Base-by-base conservation (phyloP, 2,113 vertebrate species). In the Prionailurus bengalensis region DNA sequence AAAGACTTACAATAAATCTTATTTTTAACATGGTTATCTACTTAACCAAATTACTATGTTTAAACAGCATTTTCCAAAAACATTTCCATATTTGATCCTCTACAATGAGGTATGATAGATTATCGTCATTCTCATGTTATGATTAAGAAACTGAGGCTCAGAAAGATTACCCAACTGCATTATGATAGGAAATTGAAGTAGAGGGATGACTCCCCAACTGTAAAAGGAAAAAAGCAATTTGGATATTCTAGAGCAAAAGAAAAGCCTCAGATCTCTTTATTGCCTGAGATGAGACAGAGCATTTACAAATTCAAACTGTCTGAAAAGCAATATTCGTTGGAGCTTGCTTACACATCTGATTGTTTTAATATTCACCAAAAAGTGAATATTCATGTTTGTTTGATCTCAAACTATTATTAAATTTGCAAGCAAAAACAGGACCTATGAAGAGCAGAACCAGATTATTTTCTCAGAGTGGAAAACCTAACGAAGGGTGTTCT, bases 41-140 rank as follows among this genome's bases (percentile, higher is more conserved):
- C 31, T 70, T 95, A 84, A 95, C 80, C 29, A 81, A 83, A 61
- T 91, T 91, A 55, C 51, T 65, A 55, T 4, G 93, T 89, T 91
- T 91, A 86, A 11, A 61, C 29, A 88, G 53, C 36, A 78, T 78
- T 91, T 93, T 83, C 42, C 51, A 88, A 93, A 88, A 61, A 27
- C 42, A 95, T 81, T 97, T 92, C 61, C 70, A 29, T 81, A 93
- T 68, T 65, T 96, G 76, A 94, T 76, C 36, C 33, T 96, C 48
- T 87, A 66, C 36, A 94, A 80, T 17, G 36, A 82, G 21, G 12
- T 45, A 84, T 21, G 13, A 14, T 63, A 84, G 45, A 79, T 3
- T 89, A 33, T 6, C 76, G 73, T 63, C n/a, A 94, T 94, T 63
- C 55, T 45, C 19, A 70, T 58, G 92, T 53, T 58, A 80, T 58